Evolutionary conservation across 2,797 vertebrate species (phyloP), one percentile per base, ranked within the genome.

Genomic region (Onychomys leucogaster): DNA sequence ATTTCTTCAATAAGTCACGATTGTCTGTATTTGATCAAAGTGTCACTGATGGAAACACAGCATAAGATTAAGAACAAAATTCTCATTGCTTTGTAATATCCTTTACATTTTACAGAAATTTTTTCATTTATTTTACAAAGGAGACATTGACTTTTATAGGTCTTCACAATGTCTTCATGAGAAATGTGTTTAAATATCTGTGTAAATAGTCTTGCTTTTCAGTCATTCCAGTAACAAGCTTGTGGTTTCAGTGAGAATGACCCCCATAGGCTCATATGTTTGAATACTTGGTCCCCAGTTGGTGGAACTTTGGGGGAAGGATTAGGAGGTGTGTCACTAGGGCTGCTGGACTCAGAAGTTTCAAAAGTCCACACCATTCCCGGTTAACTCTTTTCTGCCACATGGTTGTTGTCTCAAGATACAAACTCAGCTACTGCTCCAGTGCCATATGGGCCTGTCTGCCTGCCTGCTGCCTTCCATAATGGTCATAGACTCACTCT

Each of bases 181-280:
- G 37, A 95, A n/a, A 80, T 85, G 19, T 57, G 67, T 76, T 77
- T 89, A 86, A 92, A 91, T 21, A 82, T 89, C 94, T 96, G 14
- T 80, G 23, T 88, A 71, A 91, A 13, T 82, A 93, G 11, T 61
- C 67, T 37, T 91, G 13, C 75, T n/a, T 95, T 67, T 63, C 17
- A n/a, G 52, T 77, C 23, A 75, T 93, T 93, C 43, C 95, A 49
- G 13, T 94, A n/a, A 71, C 90, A 91, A 69, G 34, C 16, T n/a
- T n/a, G 67, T 69, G 29, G 29, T 67, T 34, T 67, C 65, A 67
- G 13, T 67, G 32, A 32, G 32, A 13, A 67, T 67, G 32, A 2
- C 32, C 29, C 32, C 32, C 65, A 34, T 32, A 67, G 13, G 32
- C 65, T 67, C 65, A 32, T 67, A 7, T 69, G 34, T 69, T n/a